phyloP scores from a whole-genome alignment of 2,797 vertebrate genomes.

The Xyrichtys novacula region DNA sequence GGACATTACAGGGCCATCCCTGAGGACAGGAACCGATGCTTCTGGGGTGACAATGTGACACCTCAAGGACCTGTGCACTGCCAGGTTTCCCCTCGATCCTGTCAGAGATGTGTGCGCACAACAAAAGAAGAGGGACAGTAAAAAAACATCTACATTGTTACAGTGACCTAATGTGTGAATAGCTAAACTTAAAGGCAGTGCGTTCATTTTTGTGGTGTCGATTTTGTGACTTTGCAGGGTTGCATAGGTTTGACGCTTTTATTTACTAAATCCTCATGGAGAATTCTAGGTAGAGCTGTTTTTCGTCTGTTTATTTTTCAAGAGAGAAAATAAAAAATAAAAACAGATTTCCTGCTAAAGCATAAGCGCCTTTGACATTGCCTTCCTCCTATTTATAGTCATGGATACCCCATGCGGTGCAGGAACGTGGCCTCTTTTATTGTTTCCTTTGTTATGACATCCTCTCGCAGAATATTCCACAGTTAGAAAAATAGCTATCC shows the following conservation, averaged over 20 bases:
- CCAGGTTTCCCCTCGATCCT: slow-evolving; percentile 51
- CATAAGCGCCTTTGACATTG: slow-evolving; percentile 43
- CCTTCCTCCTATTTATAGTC: slow-evolving; percentile 72
- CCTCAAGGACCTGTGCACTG: slow-evolving; percentile 66
- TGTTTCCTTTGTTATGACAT: slow-evolving; percentile 84
- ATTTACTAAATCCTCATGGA: slow-evolving; percentile 13
- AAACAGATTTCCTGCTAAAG: slow-evolving; percentile 51
- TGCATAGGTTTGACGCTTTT: slow-evolving; percentile 21
- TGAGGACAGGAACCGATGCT: slow-evolving; percentile 68
- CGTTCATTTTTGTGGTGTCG: slow-evolving; percentile 3
- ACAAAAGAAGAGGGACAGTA: slow-evolving; percentile 20
- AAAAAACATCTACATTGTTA: not conserved
- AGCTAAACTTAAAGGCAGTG: not conserved
- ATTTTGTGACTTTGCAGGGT: not conserved
- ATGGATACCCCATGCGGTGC: slow-evolving; percentile 75
- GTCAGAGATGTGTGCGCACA: slow-evolving; percentile 49
- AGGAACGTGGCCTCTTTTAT: slow-evolving; percentile 80
- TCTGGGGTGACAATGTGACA: slow-evolving; percentile 68
- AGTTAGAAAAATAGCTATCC: slow-evolving; percentile 71
- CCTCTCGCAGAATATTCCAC: slow-evolving; percentile 78
- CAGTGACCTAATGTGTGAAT: not conserved
- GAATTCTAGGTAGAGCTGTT: slow-evolving; percentile 16
- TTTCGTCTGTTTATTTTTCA: slow-evolving; percentile 9
- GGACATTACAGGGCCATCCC: slow-evolving; percentile 77
- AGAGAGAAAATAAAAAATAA: slow-evolving; percentile 37